These are phyloP conservation scores for Archaeoteleia sp. DNA, from an alignment of 2,888 invertebrate species.

Conservation along the genomic window DNA sequence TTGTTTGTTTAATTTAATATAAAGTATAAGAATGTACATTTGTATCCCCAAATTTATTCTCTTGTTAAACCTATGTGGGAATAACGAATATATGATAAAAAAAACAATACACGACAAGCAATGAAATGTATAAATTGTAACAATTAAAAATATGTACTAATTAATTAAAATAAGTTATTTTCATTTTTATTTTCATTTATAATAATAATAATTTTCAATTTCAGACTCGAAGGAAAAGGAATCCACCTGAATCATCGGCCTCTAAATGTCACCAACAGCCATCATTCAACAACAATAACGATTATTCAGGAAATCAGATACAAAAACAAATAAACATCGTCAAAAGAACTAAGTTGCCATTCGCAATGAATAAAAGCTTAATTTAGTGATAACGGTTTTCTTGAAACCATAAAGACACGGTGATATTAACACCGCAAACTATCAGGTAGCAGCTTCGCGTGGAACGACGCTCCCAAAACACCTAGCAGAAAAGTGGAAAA, in stretches of 20 bases:
- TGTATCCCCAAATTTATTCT: no score
- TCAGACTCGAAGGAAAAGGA: conserved; percentile 83
- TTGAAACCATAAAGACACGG: conserved; percentile 13
- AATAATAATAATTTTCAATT: no score
- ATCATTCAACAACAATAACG: conserved; percentile 28
- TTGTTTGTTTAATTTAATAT: no score
- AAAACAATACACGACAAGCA: no score
- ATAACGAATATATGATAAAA: no score
- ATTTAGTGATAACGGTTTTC: conserved; percentile 49
- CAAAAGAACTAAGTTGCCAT: conserved; percentile 51
- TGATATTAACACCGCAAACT: neutral
- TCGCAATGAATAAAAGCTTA: conserved; percentile 47
- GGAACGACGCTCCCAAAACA: neutral
- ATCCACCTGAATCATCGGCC: conserved; percentile 79
- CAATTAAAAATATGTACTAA: conserved; percentile 2
- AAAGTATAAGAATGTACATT: no score
- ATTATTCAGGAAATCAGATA: conserved; percentile 44
- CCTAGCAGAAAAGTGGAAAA: no score
- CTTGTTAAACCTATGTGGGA: no score
- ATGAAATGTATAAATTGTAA: no score
- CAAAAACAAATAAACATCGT: conserved; percentile 24
- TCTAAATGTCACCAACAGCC: conserved; percentile 13
- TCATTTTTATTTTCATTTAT: no score
- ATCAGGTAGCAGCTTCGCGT: neutral
- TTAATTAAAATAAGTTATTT: no score